phyloP scores from a whole-genome alignment of 2,797 vertebrate species.

The Phrynocephalus guinanensis region DNA sequence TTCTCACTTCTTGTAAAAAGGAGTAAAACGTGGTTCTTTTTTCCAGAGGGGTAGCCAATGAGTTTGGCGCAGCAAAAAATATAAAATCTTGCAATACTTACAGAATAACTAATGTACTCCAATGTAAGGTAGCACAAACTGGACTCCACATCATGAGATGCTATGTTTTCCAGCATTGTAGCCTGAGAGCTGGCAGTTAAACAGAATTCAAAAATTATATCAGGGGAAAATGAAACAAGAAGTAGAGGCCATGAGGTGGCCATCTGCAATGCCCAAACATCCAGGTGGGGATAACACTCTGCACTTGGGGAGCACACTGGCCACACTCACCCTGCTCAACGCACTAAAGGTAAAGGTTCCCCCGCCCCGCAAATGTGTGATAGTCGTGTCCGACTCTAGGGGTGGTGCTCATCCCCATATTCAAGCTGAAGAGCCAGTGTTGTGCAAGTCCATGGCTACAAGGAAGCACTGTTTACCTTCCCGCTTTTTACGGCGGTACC shows the following conservation, averaged over 20 bases:
- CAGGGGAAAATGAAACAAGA: background rate
- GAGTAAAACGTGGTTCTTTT: background rate
- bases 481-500: too few species aligned
- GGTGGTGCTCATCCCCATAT: too few species aligned
- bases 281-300: too few species aligned
- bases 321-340: too few species aligned
- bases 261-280: background rate
- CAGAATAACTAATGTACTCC: background rate
- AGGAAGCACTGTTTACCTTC: too few species aligned
- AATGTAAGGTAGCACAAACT: background rate
- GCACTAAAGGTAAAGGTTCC: too few species aligned
- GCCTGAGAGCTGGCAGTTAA: background rate
- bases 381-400: too few species aligned
- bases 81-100: background rate
- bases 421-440: too few species aligned
- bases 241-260: background rate
- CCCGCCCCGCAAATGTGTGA: too few species aligned
- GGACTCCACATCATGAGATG: background rate
- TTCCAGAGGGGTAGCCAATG: too few species aligned
- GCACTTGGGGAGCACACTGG: too few species aligned
- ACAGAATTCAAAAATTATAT: background rate
- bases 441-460: too few species aligned
- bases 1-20: background rate
- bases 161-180: background rate
- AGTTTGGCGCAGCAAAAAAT: background rate